Base-by-base conservation (phyloP, 37 sponge, comb jelly and placozoan genomes). In the Beroe forskalii region DNA sequence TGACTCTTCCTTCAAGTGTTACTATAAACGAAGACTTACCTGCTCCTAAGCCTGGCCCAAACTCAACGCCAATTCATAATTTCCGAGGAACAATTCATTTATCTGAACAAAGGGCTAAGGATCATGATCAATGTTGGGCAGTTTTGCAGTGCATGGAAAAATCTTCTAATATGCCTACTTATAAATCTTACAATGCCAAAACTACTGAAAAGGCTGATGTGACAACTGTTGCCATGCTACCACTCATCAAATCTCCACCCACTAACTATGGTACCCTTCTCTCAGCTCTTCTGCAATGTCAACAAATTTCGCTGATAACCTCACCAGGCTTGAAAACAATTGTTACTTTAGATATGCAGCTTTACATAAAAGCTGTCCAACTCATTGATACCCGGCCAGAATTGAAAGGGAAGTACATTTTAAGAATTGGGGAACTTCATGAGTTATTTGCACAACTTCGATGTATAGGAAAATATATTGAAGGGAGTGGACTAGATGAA, bases 311-410 rank as follows among this genome's bases (percentile, higher is more conserved):
- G 4, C 4, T 23, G 4, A 6, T 6, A n/a, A 25, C 17, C 3
- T 3, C 66, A 22, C 66, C 66, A 3, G 25, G 25, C 24, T 22
- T 6, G 17, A 63, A 23, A 23, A 63, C 66, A 23, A 63, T 63
- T n/a, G 17, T 63, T n/a, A 63, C 28, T 6, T 23, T 63, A 22
- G 66, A 63, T 23, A 8, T 63, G 17, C 66, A 63, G 66, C 66
- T 63, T 8, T 63, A 63, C 30, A 63, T 63, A n/a, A 63, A 63
- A 63, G 66, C 24, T 63, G 25, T 63, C 66, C 66, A 63, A 23
- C 25, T 63, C 4, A 17, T 12, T 48, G 28, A 63, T 6, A 63
- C 22, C 3, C 4, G 3, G 17, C 14, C 14, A 55, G 60, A 55
- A 19, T 9, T 55, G 9, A 55, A 55, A 9, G 66, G 30, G 24